Evolutionary conservation across 2,888 invertebrate genomes (phyloP).

Genomic region (Lasioglossum malachurum): DNA sequence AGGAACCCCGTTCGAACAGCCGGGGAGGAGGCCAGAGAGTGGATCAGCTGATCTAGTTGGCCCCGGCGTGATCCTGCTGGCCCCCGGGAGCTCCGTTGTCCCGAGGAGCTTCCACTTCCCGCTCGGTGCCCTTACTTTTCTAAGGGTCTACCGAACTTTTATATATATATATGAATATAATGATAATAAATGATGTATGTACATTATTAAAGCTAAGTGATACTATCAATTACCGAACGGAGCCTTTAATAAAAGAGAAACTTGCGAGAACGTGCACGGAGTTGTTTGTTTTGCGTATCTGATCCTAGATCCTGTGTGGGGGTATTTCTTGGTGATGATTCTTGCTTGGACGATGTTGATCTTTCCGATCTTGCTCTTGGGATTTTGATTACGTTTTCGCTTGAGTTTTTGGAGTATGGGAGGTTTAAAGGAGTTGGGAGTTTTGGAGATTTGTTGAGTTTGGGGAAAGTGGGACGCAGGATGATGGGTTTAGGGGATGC

Average conservation of each 20-base stretch:
- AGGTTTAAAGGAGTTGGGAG: no score
- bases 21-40: conserved; percentile 26
- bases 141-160: conserved; percentile 68
- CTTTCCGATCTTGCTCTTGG: background rate
- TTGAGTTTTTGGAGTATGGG: background rate
- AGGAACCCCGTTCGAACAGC: conserved; percentile 53
- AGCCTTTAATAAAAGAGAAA: conserved; percentile 79
- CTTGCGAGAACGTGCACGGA: conserved; percentile 64
- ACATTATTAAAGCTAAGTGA: conserved; percentile 75
- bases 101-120: conserved; percentile 53
- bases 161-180: conserved; percentile 61
- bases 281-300: background rate
- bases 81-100: background rate
- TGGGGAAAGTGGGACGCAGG: no score
- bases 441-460: no score
- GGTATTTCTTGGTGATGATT: background rate
- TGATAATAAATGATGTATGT: conserved; percentile 54
- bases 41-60: conserved; percentile 4
- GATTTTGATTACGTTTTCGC: background rate
- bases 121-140: conserved; percentile 66
- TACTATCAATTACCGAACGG: conserved; percentile 70
- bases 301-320: background rate
- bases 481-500: no score
- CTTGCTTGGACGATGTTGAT: background rate
- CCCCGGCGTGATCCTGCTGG: background rate